Conservation (phyloP, 2,113 vertebrate species). For the Fukomys damarensis region DNA sequence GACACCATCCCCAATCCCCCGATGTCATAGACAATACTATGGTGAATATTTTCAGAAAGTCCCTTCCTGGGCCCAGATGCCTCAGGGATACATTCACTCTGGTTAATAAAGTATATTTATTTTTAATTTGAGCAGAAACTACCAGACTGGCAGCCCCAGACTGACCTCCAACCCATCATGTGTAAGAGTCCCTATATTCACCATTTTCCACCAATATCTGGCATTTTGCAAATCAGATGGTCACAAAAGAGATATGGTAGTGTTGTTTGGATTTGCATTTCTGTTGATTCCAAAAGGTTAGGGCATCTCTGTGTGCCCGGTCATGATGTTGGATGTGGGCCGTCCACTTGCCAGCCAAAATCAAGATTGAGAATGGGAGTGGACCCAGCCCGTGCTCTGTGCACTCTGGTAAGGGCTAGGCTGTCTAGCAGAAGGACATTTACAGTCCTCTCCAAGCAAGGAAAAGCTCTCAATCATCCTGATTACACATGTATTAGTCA, state of each 20-base stretch:
- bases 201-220: not conserved
- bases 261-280: not conserved
- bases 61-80: not conserved
- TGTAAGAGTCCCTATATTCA: not conserved
- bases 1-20: not conserved
- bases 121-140: not conserved
- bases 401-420: not conserved
- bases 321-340: not conserved
- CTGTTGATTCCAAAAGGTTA: not conserved
- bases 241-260: not conserved
- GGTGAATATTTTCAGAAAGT: not conserved
- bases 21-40: not conserved
- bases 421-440: not conserved
- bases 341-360: not conserved
- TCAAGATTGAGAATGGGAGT: not conserved
- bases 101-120: not conserved
- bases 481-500: not conserved
- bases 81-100: not conserved
- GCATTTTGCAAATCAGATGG: not conserved
- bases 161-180: not conserved
- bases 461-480: not conserved
- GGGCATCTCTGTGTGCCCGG: not conserved
- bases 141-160: not conserved
- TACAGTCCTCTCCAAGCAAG: not conserved
- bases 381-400: not conserved